These are phyloP conservation scores for Siphlonurus alternatus DNA, from an alignment of 2,888 invertebrate species.

Conservation along the genomic window DNA sequence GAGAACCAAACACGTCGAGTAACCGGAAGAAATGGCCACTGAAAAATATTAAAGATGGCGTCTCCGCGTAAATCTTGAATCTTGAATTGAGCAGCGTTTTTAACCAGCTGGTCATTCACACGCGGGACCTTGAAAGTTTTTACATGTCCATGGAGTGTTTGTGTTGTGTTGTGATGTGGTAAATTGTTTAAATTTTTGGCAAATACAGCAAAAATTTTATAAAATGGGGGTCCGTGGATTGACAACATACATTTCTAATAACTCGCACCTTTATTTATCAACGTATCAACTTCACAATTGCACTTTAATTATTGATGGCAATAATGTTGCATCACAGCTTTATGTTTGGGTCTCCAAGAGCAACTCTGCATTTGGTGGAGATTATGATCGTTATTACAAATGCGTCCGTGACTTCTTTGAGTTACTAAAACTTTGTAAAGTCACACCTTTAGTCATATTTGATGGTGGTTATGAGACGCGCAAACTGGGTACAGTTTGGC, in stretches of 20 bases:
- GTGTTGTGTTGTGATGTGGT: no score
- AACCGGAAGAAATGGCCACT: neutral
- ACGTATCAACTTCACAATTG: conserved; percentile 45
- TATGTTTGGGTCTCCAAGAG: conserved; percentile 42
- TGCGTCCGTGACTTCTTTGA: conserved; percentile 49
- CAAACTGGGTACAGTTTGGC: conserved; percentile 48
- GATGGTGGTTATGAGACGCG: conserved; percentile 62
- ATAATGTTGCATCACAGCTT: conserved; percentile 52
- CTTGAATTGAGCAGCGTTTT: neutral
- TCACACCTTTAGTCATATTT: conserved; percentile 55
- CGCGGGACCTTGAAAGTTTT: no score
- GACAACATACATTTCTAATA: conserved; percentile 56
- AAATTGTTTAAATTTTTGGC: no score
- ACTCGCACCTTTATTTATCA: conserved; percentile 45
- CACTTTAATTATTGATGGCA: conserved; percentile 62
- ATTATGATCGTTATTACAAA: conserved; percentile 61
- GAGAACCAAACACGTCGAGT: neutral
- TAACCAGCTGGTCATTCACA: neutral
- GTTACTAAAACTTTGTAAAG: conserved; percentile 46
- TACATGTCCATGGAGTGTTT: no score
- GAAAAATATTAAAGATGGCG: neutral
- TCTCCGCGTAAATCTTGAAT: neutral
- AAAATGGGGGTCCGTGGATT: conserved; percentile 74
- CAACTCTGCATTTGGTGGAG: conserved; percentile 65
- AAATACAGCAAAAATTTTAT: no score